Conservation (phyloP, 2,888 invertebrate genomes). For the Noctua janthe region DNA sequence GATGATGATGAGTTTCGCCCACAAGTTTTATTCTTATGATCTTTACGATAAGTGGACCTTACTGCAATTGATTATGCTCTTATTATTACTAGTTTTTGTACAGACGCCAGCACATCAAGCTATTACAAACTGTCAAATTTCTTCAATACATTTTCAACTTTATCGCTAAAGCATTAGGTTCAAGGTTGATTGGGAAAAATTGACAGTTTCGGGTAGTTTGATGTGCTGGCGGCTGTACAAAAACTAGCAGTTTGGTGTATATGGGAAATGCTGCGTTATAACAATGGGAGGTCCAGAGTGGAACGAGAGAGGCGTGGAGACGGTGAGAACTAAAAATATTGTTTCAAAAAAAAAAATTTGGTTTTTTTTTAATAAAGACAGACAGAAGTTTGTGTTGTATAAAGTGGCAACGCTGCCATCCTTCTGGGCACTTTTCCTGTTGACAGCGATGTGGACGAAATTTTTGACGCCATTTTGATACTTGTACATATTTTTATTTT, state of each 20-base stretch:
- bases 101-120: too few relatives aligned
- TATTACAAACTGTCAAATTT: too few relatives aligned
- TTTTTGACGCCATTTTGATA: too few relatives aligned
- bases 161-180: too few relatives aligned
- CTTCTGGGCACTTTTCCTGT: too few relatives aligned
- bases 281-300: conserved; percentile 57
- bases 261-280: conserved; percentile 50
- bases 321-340: conserved; percentile 12
- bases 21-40: conserved; percentile 22
- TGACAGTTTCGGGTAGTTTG: too few relatives aligned
- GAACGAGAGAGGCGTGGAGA: conserved; percentile 29
- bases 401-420: too few relatives aligned
- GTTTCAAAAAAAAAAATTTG: background rate
- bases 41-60: conserved; percentile 39
- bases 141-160: too few relatives aligned
- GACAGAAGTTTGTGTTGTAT: background rate
- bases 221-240: conserved; percentile 7
- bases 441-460: too few relatives aligned
- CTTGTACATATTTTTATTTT: too few relatives aligned
- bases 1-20: conserved; percentile 5
- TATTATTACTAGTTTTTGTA: conserved; percentile 38
- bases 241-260: conserved; percentile 49
- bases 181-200: too few relatives aligned
- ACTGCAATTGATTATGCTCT: conserved; percentile 62
- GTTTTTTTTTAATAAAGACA: background rate